A percentile compares a stretch with the other conserved stretches of the same genome.
Evolutionary conservation across 2,888 invertebrate genomes (phyloP).

Genomic region (Eupithecia subfuscata): DNA sequence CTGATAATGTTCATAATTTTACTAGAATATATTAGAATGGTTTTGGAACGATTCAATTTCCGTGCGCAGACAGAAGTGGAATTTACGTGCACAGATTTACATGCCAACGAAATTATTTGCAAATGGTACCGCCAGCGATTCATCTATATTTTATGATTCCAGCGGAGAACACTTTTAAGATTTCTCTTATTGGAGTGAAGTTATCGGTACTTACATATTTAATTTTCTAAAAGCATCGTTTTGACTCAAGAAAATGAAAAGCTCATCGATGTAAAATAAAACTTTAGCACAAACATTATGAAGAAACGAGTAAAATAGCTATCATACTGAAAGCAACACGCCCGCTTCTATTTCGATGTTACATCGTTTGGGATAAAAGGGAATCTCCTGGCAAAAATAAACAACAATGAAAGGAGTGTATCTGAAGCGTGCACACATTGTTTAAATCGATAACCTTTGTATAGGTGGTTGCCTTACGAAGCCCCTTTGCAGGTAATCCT

Average conservation of each 20-base stretch:
- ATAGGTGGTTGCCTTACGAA: constrained; percentile 78
- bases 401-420: constrained; percentile 65
- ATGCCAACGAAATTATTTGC: constrained; percentile 80
- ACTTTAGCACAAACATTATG: constrained; percentile 11
- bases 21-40: constrained; percentile 68
- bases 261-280: background rate
- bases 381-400: constrained; percentile 50
- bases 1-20: constrained; percentile 33
- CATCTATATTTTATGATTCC: constrained; percentile 73
- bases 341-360: constrained; percentile 37
- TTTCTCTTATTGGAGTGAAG: constrained; percentile 51
- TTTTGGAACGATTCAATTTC: constrained; percentile 82
- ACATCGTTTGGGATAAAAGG: constrained; percentile 38
- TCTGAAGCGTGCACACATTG: constrained; percentile 72
- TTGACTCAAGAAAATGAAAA: background rate
- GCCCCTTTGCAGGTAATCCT: constrained; percentile 83
- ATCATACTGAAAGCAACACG: constrained; percentile 36
- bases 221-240: background rate
- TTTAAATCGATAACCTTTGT: constrained; percentile 82
- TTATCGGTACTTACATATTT: constrained; percentile 27
- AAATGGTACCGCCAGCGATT: constrained; percentile 74
- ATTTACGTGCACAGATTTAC: constrained; percentile 83
- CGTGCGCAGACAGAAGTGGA: constrained; percentile 79
- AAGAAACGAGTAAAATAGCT: constrained; percentile 13
- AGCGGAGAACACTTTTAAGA: constrained; percentile 57